Evolutionary conservation across 2,888 invertebrate genomes (phyloP).

Genomic region (Drosophila monieri): DNA sequence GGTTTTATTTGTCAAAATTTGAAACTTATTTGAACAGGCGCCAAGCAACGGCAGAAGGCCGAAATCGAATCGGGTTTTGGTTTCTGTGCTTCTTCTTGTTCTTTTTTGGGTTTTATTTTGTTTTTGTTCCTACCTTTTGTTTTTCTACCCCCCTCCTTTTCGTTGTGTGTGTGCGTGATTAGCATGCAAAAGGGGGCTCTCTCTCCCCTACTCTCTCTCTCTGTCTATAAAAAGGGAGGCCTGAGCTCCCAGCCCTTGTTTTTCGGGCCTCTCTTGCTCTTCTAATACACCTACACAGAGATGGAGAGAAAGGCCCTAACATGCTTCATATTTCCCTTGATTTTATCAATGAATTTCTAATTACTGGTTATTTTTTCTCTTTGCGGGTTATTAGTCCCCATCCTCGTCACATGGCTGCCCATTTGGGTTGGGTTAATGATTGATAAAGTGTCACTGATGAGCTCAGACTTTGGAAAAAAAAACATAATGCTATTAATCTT

Average conservation of each 20-base stretch:
- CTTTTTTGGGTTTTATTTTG: slow-evolving; percentile 27
- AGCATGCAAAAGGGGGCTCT: slow-evolving; percentile 57
- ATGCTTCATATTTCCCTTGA: slow-evolving; percentile 26
- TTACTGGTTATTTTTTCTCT: slow-evolving; percentile 42
- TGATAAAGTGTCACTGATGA: slow-evolving; percentile 41
- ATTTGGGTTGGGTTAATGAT: slow-evolving; percentile 46
- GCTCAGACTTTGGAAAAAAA: slow-evolving; percentile 10
- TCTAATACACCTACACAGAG: not conserved
- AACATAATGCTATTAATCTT: slow-evolving; percentile 36
- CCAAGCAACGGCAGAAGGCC: slow-evolving; percentile 63
- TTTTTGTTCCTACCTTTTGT: slow-evolving; percentile 46
- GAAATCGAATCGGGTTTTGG: slow-evolving; percentile 43
- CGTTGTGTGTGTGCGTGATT: slow-evolving; percentile 61
- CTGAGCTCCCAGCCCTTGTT: slow-evolving; percentile 40
- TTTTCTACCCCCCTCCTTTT: slow-evolving; percentile 24
- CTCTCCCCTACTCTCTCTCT: slow-evolving; percentile 9
- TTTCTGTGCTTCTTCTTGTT: slow-evolving; percentile 6
- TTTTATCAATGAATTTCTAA: slow-evolving; percentile 64
- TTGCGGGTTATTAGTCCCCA: slow-evolving; percentile 16
- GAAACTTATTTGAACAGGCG: slow-evolving; percentile 84
- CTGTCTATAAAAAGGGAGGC: slow-evolving; percentile 4
- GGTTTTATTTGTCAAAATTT: slow-evolving; percentile 84
- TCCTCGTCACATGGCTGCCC: slow-evolving; percentile 31
- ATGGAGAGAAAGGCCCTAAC: not conserved
- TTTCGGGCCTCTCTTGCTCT: slow-evolving; percentile 17